phyloP scores from a whole-genome alignment of 2,888 invertebrate species.

The Xestia rhomboidea region DNA sequence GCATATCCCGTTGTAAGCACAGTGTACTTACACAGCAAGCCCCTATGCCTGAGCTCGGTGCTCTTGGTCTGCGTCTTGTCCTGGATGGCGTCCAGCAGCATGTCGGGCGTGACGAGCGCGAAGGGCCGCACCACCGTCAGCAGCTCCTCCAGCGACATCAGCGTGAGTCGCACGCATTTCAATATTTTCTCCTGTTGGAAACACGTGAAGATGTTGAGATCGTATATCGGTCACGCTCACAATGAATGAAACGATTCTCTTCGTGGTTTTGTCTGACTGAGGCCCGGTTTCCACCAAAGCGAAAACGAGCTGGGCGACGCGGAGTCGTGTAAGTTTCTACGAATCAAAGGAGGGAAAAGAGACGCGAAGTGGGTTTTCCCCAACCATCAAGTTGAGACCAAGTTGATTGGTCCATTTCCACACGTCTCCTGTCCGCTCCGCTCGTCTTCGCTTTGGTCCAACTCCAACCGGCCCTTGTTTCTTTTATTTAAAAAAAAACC shows the following conservation, averaged over 20 bases:
- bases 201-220: too few species aligned
- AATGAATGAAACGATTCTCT: not conserved
- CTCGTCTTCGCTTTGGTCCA: not conserved
- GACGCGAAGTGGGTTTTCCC: not conserved
- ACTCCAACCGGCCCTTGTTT: not conserved
- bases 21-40: slow-evolving; percentile 92
- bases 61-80: slow-evolving; percentile 95
- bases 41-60: slow-evolving; percentile 95
- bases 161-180: slow-evolving; percentile 94
- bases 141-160: slow-evolving; percentile 97
- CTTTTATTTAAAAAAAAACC: not conserved
- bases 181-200: slow-evolving; percentile 88
- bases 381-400: too few species aligned
- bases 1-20: too few species aligned
- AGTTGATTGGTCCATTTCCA: not conserved
- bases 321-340: not conserved
- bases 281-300: not conserved
- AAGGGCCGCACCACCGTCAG: slow-evolving; percentile 97
- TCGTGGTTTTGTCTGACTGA: not conserved
- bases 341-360: not conserved
- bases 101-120: slow-evolving; percentile 96
- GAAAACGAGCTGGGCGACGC: not conserved
- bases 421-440: not conserved
- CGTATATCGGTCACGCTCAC: not conserved
- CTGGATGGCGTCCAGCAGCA: slow-evolving; percentile 98